Evolutionary conservation across 2,797 vertebrate genomes (phyloP).

Genomic region (Enteromius argenteus): DNA sequence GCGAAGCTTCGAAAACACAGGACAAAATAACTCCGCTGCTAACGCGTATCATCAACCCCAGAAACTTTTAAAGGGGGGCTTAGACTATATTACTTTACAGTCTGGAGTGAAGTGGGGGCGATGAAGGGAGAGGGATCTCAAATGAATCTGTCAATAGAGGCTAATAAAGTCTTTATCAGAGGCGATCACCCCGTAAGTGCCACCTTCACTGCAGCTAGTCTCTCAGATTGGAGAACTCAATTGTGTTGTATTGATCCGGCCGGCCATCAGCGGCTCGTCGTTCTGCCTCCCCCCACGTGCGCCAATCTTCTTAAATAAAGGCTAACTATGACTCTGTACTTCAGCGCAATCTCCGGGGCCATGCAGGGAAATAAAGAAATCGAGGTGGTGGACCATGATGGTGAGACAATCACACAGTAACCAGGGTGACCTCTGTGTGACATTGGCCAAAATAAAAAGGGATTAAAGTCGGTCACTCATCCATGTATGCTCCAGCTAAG

Average conservation of each 20-base stretch:
- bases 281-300: slow-evolving; percentile 49
- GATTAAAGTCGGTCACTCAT: slow-evolving; percentile 69
- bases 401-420: slow-evolving; percentile 74
- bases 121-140: slow-evolving; percentile 66
- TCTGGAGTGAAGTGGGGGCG: slow-evolving; percentile 54
- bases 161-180: slow-evolving; percentile 83
- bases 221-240: slow-evolving; percentile 80
- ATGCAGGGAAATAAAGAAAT: slow-evolving; percentile 73
- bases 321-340: slow-evolving; percentile 76
- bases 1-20: slow-evolving; percentile 52
- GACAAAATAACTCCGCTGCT: slow-evolving; percentile 53
- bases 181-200: slow-evolving; percentile 79
- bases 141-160: slow-evolving; percentile 82
- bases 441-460: slow-evolving; percentile 69
- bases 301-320: slow-evolving; percentile 79
- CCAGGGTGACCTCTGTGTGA: slow-evolving; percentile 77
- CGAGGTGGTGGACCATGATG: slow-evolving; percentile 58
- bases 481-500: slow-evolving; percentile 61
- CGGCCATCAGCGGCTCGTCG: slow-evolving; percentile 65
- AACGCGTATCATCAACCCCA: slow-evolving; percentile 61
- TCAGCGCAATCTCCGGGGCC: slow-evolving; percentile 72
- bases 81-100: slow-evolving; percentile 75
- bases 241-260: slow-evolving; percentile 80
- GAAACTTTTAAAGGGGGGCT: slow-evolving; percentile 73
- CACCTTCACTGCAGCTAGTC: slow-evolving; percentile 70